Percentiles rank a stretch among this genome's conserved stretches.
Conservation (phyloP, 2,113 vertebrate genomes). For the Rhineura floridana region DNA sequence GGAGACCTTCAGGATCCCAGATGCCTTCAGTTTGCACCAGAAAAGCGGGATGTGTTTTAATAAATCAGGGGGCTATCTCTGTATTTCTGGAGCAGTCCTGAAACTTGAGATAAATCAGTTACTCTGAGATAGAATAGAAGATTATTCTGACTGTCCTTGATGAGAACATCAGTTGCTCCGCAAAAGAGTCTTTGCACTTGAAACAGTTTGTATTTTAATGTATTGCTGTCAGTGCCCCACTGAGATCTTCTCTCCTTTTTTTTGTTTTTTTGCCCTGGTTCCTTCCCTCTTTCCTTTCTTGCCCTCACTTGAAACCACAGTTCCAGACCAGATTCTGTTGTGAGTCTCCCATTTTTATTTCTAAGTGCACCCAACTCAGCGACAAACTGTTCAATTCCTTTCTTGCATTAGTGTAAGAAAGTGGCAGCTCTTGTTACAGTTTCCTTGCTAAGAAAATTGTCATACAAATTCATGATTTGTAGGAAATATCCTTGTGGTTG, state of each 20-base stretch:
- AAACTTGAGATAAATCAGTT: not conserved
- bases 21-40: too few relatives aligned
- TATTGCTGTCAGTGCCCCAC: not conserved
- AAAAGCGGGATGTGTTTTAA: too few relatives aligned
- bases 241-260: not conserved
- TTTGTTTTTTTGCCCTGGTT: not conserved
- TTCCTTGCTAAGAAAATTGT: not conserved
- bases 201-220: not conserved
- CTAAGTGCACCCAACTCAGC: not conserved
- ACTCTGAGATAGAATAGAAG: not conserved
- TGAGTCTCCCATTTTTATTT: not conserved
- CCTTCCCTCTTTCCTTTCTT: not conserved
- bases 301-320: not conserved
- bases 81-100: not conserved
- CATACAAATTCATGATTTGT: not conserved
- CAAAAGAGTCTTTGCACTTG: not conserved
- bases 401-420: not conserved
- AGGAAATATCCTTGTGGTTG: not conserved
- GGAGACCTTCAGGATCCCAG: not conserved
- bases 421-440: not conserved
- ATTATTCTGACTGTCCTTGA: not conserved
- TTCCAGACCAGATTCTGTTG: not conserved
- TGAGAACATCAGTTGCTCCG: not conserved
- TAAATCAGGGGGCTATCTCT: too few relatives aligned
- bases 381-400: not conserved